A percentile compares a stretch with the other conserved stretches of the same genome.
Evolutionary conservation across 1,140 invertebrate genomes (phyloP).

Genomic region (Aphaenogaster rudis): DNA sequence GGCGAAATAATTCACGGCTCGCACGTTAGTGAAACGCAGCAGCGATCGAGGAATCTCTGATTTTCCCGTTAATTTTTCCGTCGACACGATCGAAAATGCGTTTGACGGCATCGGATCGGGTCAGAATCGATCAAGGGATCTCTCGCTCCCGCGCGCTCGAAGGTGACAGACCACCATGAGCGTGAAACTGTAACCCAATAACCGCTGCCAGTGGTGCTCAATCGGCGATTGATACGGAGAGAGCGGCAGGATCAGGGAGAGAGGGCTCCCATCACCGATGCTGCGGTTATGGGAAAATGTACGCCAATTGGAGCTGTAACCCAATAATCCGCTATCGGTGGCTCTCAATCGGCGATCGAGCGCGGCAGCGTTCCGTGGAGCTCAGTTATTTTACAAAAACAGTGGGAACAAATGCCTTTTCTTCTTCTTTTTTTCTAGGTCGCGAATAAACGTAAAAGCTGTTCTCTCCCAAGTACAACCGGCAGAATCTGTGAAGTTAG

Average conservation of each 20-base stretch:
- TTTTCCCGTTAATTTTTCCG: constrained; percentile 3
- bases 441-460: not conserved
- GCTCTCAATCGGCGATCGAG: not conserved
- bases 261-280: not conserved
- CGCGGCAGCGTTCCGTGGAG: not conserved
- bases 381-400: not conserved
- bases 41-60: not conserved
- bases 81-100: not conserved
- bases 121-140: constrained; percentile 31
- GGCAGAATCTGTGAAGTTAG: too few relatives aligned
- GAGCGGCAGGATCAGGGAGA: not conserved
- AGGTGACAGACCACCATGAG: constrained; percentile 77
- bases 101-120: constrained; percentile 11
- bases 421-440: not conserved
- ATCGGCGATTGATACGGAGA: constrained; percentile 14
- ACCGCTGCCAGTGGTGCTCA: constrained; percentile 73
- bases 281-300: constrained; percentile 32
- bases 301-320: constrained; percentile 22
- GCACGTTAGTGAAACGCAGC: not conserved
- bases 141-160: constrained; percentile 41
- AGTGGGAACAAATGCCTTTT: not conserved
- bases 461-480: not conserved
- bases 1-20: not conserved
- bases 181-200: constrained; percentile 77
- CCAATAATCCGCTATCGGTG: constrained; percentile 11